phyloP scores from a whole-genome alignment of 35 echinoderm and acorn worm genomes.

The Heliocidaris tuberculata region DNA sequence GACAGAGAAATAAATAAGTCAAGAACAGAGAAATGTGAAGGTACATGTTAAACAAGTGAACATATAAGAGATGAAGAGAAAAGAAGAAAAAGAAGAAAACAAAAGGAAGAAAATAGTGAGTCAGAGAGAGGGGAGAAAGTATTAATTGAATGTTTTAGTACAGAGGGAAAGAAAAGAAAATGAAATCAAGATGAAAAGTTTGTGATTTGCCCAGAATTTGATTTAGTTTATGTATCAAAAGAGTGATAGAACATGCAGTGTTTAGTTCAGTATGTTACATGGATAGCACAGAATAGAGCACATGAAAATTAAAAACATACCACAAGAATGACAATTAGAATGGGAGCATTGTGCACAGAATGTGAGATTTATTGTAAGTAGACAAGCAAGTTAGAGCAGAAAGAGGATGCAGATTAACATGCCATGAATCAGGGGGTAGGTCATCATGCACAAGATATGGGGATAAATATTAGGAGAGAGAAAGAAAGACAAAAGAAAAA shows the following conservation, averaged over 20 bases:
- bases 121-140: not conserved
- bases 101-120: not conserved
- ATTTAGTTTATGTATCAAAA: not conserved
- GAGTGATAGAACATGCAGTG: not conserved
- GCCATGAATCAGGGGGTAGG: not conserved
- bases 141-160: not conserved
- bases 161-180: not conserved
- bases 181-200: not conserved
- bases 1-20: not conserved
- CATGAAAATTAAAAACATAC: not conserved
- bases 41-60: not conserved
- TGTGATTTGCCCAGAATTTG: not conserved
- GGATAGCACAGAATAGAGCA: not conserved
- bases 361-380: not conserved
- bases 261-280: not conserved
- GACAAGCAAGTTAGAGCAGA: not conserved
- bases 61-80: not conserved
- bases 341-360: not conserved
- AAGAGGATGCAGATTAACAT: not conserved
- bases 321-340: not conserved
- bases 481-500: not conserved
- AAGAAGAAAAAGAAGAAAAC: conserved; percentile 1
- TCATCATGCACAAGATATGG: not conserved
- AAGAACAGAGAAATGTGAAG: not conserved
- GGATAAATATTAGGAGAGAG: not conserved